Base-by-base conservation (phyloP, 2,888 invertebrate genomes). In the Carterocephalus palaemon region DNA sequence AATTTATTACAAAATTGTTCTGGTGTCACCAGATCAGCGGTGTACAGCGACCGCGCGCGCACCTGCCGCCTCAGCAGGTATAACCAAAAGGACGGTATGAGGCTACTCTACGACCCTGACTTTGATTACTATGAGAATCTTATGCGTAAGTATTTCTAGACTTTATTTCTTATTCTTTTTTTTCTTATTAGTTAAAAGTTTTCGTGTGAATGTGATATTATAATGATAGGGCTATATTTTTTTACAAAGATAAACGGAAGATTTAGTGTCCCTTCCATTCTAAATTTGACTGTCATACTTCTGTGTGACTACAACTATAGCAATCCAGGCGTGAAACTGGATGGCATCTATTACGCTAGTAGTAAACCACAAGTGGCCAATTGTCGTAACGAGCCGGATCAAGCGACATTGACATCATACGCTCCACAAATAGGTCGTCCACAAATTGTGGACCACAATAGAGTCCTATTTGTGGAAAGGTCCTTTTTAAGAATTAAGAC, bases 61-160 rank as follows among this genome's bases (percentile, higher is more conserved):
- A 94, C 93, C 32, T 96, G 96, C 70, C 89, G 95, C 22, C 89
- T 96, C 54, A 95, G 95, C 68, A 89, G 95, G 64, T 95, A 93
- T 79, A 95, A 95, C 80, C 94, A 95, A 79, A 91, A 93, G 63
- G 94, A 95, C 69, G 95, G 95, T 28, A 94, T 95, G 90, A 88
- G 95, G 49, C 92, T 96, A 42, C 93, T 95, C 54, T 95, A 95
- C 70, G 96, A 96, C 73, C 94, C 95, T 1, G 95, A 95, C 76
- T 96, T 95, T 74, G 96, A 96, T 82, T 96, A 96, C 78, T 96
- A 96, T 67, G 96, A 96, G 81, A 95, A 95, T 82, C 88, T 96
- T 38, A 95, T 95, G 95, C 93, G 96, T 95, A 88, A 92, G 95
- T 91, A 66, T 52, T 40, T 38, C 19, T 10, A 4, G 10, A 17